Evolutionary conservation across 2,888 invertebrate genomes (phyloP).

Genomic region (Athetis lepigone): DNA sequence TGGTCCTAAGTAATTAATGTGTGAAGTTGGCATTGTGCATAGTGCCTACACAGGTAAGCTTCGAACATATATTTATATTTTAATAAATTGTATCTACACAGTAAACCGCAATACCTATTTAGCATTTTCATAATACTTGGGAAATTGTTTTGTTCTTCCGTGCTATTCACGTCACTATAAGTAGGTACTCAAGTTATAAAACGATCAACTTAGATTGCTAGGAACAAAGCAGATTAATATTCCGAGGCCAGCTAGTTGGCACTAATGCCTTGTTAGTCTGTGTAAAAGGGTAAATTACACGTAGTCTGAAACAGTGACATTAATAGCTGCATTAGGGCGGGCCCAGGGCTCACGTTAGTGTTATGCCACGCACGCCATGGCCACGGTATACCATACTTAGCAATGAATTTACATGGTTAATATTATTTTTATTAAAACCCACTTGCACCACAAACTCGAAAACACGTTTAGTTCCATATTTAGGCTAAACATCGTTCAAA

Average conservation of each 20-base stretch:
- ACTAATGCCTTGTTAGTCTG: constrained; percentile 41
- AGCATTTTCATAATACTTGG: not conserved
- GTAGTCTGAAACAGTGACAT: constrained; percentile 17
- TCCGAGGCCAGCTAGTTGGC: constrained; percentile 34
- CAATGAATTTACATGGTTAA: not conserved
- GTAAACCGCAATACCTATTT: not conserved
- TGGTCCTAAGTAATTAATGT: not conserved
- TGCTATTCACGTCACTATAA: not conserved
- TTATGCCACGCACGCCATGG: constrained; percentile 14
- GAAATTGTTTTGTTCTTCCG: constrained; percentile 29
- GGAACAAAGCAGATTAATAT: constrained; percentile 17
- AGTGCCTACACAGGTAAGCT: not conserved
- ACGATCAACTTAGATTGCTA: constrained; percentile 14
- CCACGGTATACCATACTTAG: not conserved
- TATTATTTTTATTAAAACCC: too few species aligned
- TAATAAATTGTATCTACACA: not conserved
- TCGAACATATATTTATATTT: not conserved
- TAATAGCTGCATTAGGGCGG: constrained; percentile 20
- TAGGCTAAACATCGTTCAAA: too few species aligned
- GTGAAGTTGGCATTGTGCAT: constrained; percentile 5
- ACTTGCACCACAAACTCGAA: too few species aligned
- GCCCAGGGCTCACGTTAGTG: constrained; percentile 8
- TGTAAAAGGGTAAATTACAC: constrained; percentile 33
- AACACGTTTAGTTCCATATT: too few species aligned
- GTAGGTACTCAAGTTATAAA: constrained; percentile 16